Evolutionary conservation across 2,888 invertebrate genomes (phyloP), one percentile per base, ranked within the genome.

Genomic region (Lumbricus terrestris): DNA sequence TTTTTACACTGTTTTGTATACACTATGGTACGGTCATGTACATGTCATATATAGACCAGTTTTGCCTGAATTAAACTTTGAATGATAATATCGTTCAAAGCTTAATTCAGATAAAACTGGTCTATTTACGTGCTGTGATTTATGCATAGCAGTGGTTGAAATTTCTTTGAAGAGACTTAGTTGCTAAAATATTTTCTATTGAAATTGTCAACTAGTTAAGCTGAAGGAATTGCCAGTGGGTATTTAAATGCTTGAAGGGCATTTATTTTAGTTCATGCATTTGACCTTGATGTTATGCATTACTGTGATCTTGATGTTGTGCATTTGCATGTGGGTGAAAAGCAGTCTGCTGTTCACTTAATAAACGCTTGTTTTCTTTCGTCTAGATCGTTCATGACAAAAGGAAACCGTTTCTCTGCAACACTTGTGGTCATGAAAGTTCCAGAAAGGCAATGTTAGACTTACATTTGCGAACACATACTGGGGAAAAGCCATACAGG

Each of bases 401-500:
- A 93, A 93, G 96, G 82, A 96, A 96, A 92, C 96, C 96, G 0
- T 97, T 93, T 91, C 91, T 96, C 89, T 97, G 97, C 93, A 96
- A 95, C 90, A 96, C 96, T 92, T 97, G 97, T 94, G 96, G 96
- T 29, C 96, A 97, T 93, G 96, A 96, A 35, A 96, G 96, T 0
- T 96, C 96, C 0, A 96, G 96, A 42, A 96, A 96, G 91, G 96
- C 96, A 91, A 96, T 96, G 91, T 94, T 97, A 38, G 96, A 96
- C 92, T 95, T 97, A 93, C 97, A 97, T 94, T 95, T 96, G 92
- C 95, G 97, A 88, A 96, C 96, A 88, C 97, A 97, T 94, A 97
- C 97, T 93, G 97, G 97, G 88, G 97, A 97, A 93, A 97, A 97
- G 94, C 97, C 97, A 0, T 97, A 97, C 94, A 94, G 93, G 94